Evolutionary conservation across 2,797 vertebrate genomes (phyloP).

Genomic region (Chaetophractus vellerosus): DNA sequence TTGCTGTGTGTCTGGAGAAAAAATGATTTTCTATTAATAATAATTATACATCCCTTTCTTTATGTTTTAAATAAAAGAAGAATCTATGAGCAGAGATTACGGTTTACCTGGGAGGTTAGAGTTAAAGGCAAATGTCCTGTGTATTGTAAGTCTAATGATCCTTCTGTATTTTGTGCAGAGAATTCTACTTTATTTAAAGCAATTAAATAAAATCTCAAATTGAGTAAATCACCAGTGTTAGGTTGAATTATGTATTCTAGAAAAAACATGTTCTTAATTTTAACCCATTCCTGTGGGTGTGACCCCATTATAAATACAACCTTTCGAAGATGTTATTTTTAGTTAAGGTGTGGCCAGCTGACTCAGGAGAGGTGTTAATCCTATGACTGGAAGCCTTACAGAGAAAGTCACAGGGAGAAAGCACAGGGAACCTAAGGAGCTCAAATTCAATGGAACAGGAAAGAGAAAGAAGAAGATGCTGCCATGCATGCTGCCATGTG

Average conservation of each 20-base stretch:
- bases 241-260: neutral
- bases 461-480: too few relatives aligned
- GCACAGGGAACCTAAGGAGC: too few relatives aligned
- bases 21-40: slow-evolving; percentile 25
- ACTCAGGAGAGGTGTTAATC: too few relatives aligned
- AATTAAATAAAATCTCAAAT: slow-evolving; percentile 28
- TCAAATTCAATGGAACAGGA: too few relatives aligned
- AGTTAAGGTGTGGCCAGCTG: too few relatives aligned
- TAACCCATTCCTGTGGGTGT: too few relatives aligned
- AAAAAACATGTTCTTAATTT: too few relatives aligned
- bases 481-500: too few relatives aligned
- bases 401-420: too few relatives aligned
- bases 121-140: neutral
- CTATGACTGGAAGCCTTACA: too few relatives aligned
- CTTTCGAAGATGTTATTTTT: too few relatives aligned
- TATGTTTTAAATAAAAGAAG: neutral
- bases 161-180: neutral
- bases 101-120: neutral
- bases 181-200: neutral
- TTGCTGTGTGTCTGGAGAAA: neutral
- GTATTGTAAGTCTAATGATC: neutral
- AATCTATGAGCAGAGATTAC: neutral
- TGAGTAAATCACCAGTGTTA: neutral
- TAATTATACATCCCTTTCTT: neutral
- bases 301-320: too few relatives aligned